Conservation (phyloP, 1,140 invertebrate genomes). For the Drosophila rufa region DNA sequence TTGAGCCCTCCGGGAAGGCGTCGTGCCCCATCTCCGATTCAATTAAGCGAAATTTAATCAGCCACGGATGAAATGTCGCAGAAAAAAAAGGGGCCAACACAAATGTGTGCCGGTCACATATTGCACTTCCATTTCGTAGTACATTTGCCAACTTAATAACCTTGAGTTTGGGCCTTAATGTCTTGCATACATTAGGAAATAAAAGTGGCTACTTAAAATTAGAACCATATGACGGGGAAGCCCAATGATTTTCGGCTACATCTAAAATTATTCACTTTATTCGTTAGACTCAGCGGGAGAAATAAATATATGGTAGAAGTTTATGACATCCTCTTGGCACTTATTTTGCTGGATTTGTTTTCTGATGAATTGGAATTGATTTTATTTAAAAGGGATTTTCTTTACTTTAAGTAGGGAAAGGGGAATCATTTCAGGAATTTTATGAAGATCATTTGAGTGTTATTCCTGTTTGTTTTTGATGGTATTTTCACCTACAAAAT, state of each 20-base stretch:
- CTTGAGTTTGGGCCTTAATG: slow-evolving; percentile 33
- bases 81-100: slow-evolving; percentile 15
- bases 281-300: slow-evolving; percentile 1
- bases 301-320: slow-evolving; percentile 4
- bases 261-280: slow-evolving; percentile 26
- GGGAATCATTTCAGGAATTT: no score
- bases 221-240: slow-evolving; percentile 16
- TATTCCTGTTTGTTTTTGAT: no score
- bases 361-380: not conserved
- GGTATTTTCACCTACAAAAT: no score
- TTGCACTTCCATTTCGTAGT: slow-evolving; percentile 51
- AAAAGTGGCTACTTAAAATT: slow-evolving; percentile 37
- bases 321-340: slow-evolving; percentile 11
- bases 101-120: slow-evolving; percentile 51
- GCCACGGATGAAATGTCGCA: slow-evolving; percentile 34
- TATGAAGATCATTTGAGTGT: no score
- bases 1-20: slow-evolving; percentile 15
- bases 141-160: slow-evolving; percentile 32
- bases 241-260: slow-evolving; percentile 5
- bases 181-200: slow-evolving; percentile 50
- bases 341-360: not conserved
- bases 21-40: slow-evolving; percentile 3
- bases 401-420: no score
- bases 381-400: not conserved
- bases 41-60: slow-evolving; percentile 68